Base-by-base conservation (phyloP, 2,888 invertebrate species). In the Erebia palarica region DNA sequence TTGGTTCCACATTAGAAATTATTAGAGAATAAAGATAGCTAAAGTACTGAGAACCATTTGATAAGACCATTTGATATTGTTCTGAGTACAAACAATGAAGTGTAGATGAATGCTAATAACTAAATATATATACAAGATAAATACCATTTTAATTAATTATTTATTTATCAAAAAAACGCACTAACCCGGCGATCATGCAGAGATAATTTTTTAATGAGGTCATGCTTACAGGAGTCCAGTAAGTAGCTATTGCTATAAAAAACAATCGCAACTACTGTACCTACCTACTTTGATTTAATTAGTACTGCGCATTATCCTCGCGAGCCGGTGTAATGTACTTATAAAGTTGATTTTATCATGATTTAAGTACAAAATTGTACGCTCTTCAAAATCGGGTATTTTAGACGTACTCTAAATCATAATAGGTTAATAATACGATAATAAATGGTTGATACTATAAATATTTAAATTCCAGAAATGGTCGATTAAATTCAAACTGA, bases 271-370 rank as follows among this genome's bases (percentile, higher is more conserved):
- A 27, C 57, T 18, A 58, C 57, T 55, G 55, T 55, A 55, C 10
- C 9, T 53, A 16, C 51, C 59, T 47, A 18, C 68, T 71, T n/a
- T 65, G 71, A 71, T 68, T 71, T 71, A 71, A 71, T 71, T 68
- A 72, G 65, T 57, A 69, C 64, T 69, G 64, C 44, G 64, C 63
- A 61, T 67, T 61, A 67, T 66, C 66, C 61, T 42, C 57, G 64
- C 7, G 44, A 10, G 13, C 18, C 21, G 27, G 27, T 58, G 9
- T 55, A 18, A 18, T 51, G 55, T 18, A 53, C 57, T 13, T 27
- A 55, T 11, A 58, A 7, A 0, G 27, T 27, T 27, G 13, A 58
- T 13, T 36, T 36, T 36, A 58, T 21, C 21, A 16, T 13, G 21
- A 58, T 27, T 27, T 58, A 27, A 27, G 9, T 55, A 55, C 10